Evolutionary conservation across 37 sponge, comb jelly and placozoan species (phyloP).

Genomic region (Agelas oroides): DNA sequence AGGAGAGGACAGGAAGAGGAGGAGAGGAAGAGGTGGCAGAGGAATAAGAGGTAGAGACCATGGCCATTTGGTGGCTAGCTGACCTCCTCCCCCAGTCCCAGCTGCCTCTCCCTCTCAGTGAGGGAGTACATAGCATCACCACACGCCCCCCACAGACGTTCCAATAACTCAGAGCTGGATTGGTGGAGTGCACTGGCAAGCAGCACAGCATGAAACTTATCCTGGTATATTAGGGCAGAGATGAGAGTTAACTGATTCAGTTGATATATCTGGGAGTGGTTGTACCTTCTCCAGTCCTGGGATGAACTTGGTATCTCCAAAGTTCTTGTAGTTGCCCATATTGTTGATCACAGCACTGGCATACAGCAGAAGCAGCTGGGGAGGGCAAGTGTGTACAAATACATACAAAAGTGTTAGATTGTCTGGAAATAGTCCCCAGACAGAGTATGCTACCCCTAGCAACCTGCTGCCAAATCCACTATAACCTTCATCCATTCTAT

Average conservation of each 20-base stretch:
- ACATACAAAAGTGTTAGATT: not conserved
- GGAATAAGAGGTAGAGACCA: no score
- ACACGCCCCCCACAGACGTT: constrained; percentile 70
- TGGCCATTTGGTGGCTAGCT: no score
- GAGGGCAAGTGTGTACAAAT: not conserved
- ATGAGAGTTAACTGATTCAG: not conserved
- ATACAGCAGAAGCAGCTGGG: constrained; percentile 78
- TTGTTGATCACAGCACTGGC: constrained; percentile 80
- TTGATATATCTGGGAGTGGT: no score
- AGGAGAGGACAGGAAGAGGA: no score
- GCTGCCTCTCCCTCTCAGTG: constrained; percentile 53
- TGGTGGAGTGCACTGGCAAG: constrained; percentile 42
- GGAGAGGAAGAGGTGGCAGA: no score
- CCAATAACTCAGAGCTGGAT: constrained; percentile 30
- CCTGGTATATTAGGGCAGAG: constrained; percentile 19
- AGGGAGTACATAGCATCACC: constrained; percentile 76
- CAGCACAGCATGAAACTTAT: constrained; percentile 63
- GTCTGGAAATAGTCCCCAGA: not conserved
- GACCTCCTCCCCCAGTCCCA: constrained; percentile 80
- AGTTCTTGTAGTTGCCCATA: constrained; percentile 92
- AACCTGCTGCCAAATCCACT: no score
- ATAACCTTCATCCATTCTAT: no score
- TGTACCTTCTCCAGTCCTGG: constrained; percentile 77
- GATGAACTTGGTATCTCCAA: constrained; percentile 92
- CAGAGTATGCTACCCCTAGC: not conserved